Evolutionary conservation across 2,797 vertebrate species (phyloP).

Genomic region (Natrix natrix): DNA sequence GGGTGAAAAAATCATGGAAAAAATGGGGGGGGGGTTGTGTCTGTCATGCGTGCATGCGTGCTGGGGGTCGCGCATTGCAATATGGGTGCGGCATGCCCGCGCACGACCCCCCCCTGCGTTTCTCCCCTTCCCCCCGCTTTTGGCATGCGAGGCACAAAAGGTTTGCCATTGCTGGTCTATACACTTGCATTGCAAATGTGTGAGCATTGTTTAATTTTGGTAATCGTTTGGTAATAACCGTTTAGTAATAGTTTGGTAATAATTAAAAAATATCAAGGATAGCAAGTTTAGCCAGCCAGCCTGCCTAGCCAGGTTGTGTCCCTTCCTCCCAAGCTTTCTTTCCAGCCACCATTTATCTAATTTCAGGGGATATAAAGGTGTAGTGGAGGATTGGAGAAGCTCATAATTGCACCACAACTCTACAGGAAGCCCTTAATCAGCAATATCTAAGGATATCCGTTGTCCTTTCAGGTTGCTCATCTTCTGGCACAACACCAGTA

Average conservation of each 20-base stretch:
- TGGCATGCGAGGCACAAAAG: too few species aligned
- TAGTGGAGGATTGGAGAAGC: background rate
- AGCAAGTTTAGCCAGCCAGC: background rate
- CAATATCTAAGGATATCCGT: background rate
- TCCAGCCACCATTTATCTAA: background rate
- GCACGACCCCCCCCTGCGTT: too few species aligned
- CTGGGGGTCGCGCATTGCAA: too few species aligned
- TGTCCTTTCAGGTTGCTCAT: constrained; percentile 83
- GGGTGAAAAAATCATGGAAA: too few species aligned
- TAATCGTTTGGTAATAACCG: background rate
- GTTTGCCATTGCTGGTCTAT: too few species aligned
- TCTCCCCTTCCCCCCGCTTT: too few species aligned
- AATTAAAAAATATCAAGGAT: background rate
- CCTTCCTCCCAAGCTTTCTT: background rate
- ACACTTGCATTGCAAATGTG: background rate
- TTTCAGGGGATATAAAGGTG: background rate
- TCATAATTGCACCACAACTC: background rate
- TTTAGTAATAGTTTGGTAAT: background rate
- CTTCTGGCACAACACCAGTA: constrained; percentile 88
- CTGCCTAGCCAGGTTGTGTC: background rate
- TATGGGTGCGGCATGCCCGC: too few species aligned
- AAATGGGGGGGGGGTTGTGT: too few species aligned
- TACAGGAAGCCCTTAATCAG: background rate
- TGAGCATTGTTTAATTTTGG: background rate
- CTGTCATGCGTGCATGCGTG: too few species aligned